Evolutionary conservation across 2,113 vertebrate genomes (phyloP).

Genomic region (Etheostoma spectabile): DNA sequence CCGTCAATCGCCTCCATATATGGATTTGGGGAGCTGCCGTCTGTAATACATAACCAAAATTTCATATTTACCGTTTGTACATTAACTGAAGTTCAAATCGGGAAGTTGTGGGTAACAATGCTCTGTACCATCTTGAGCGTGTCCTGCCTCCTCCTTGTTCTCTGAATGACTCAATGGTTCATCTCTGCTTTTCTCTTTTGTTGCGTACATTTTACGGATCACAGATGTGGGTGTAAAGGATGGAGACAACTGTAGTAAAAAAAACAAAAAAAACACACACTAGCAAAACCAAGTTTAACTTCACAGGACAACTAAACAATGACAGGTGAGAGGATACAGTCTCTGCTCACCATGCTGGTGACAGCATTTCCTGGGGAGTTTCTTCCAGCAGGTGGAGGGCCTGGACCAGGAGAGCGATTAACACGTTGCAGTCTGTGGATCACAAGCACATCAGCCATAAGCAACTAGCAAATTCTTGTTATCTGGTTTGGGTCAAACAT

Average conservation of each 20-base stretch:
- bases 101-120: not conserved
- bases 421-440: constrained; percentile 87
- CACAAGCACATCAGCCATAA: constrained; percentile 21
- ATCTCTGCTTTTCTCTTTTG: constrained; percentile 96
- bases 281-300: not conserved
- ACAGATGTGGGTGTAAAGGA: constrained; percentile 99
- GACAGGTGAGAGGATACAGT: not conserved
- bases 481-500: not conserved
- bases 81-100: not conserved
- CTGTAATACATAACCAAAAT: constrained; percentile 60
- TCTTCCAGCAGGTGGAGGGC: constrained; percentile 86
- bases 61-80: not conserved
- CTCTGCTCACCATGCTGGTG: constrained; percentile 93
- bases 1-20: constrained; percentile 84
- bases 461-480: not conserved
- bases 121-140: constrained; percentile 88
- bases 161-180: constrained; percentile 86
- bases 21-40: constrained; percentile 80
- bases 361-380: constrained; percentile 90
- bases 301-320: not conserved
- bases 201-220: constrained; percentile 99
- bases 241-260: constrained; percentile 89
- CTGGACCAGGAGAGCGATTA: constrained; percentile 90
- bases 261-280: not conserved
- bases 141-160: constrained; percentile 86